Percentiles rank a stretch among this genome's conserved stretches.
Conservation (phyloP, 2,888 invertebrate species). For the Drosophila paucipuncta region DNA sequence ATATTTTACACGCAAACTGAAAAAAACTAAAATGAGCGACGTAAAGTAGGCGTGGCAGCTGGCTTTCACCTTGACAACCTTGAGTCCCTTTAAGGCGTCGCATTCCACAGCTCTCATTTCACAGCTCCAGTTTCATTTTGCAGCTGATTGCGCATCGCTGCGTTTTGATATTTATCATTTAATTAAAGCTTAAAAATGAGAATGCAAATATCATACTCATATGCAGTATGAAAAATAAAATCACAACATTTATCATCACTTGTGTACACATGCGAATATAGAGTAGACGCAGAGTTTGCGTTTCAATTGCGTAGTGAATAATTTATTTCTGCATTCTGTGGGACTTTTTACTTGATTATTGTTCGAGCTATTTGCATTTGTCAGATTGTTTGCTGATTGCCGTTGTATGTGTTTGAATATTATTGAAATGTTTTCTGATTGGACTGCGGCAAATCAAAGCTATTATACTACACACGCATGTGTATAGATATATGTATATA, state of each 20-base stretch:
- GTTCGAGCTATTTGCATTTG: conserved; percentile 64
- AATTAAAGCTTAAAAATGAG: conserved; percentile 53
- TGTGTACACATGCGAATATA: not conserved
- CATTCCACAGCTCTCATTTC: not conserved
- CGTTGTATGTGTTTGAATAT: conserved; percentile 39
- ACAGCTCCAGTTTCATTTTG: conserved; percentile 5
- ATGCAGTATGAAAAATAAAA: not conserved
- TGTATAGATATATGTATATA: not conserved
- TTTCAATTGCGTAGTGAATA: conserved; percentile 25
- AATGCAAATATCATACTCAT: not conserved
- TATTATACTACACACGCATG: conserved; percentile 10
- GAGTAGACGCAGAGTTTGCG: not conserved
- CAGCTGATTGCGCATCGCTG: conserved; percentile 60
- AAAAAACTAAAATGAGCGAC: conserved; percentile 21
- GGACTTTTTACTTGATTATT: conserved; percentile 24
- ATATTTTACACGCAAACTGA: conserved; percentile 21
- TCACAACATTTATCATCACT: not conserved
- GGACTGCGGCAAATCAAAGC: conserved; percentile 47
- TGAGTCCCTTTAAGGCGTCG: conserved; percentile 9
- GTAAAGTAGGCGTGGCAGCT: conserved; percentile 30
- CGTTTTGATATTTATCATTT: conserved; percentile 60
- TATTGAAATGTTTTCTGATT: conserved; percentile 66
- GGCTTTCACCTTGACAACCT: conserved; percentile 8
- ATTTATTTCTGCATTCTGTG: conserved; percentile 32
- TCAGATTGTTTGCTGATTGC: conserved; percentile 75